Base-by-base conservation (phyloP, 2,113 vertebrate genomes). In the Malaclemys terrapin region DNA sequence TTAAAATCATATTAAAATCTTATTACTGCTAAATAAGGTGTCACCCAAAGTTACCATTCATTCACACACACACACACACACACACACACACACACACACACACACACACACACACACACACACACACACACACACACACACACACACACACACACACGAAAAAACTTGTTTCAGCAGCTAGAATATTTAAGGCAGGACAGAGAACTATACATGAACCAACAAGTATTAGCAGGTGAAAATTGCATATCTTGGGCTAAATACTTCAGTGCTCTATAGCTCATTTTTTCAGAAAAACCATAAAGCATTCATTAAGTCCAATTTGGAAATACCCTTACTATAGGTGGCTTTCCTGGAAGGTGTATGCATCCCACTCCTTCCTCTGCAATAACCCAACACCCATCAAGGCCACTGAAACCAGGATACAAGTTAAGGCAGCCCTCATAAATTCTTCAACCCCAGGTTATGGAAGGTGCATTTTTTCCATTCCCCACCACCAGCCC, bases 1-100 rank as follows among this genome's bases (percentile, higher is more conserved):
- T 80, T 89, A 85, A 91, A 95, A 87, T 4, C 5, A 45, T 80
- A 79, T 76, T 81, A 47, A 27, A 83, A 29, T 52, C n/a, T 75
- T 87, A 81, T 79, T 87, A 24, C n/a, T 91, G 52, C 42, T 47
- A 47, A 78, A 27, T 27, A 78, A 25, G 38, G 42, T 76, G 38
- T 50, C 87, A 50, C 29, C 38, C 82, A 84, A 89, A 86, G 56
- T 22, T 8, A 50, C 16, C 53, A 54, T 86, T 14, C 50, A 42
- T 42, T 42, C 42, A 42, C 42, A 42, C 42, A 42, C 42, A 42
- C 42, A 42, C 42, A 42, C 42, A 49, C 49, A 49, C 49, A 49
- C 49, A 49, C 42, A 10, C 12, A 49, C 49, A 49, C 49, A 49
- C 49, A 49, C 42, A 10, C 12, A 49, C 49, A 49, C 49, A 49